A percentile compares a stretch with the other conserved stretches of the same genome.
Conservation (phyloP, 2,888 invertebrate genomes). For the Drymonia ruficornis region DNA sequence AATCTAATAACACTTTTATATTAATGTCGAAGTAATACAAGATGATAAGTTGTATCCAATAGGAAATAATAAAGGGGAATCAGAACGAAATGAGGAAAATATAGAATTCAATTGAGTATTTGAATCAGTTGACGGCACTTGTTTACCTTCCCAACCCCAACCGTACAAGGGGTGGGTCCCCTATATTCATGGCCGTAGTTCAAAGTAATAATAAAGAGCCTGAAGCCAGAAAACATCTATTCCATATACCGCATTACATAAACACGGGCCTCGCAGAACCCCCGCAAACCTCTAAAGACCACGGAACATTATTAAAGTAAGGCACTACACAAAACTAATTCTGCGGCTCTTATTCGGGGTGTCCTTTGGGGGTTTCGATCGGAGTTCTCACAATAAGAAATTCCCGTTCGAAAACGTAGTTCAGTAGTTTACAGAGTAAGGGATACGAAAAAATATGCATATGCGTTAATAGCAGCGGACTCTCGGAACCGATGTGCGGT, state of each 20-base stretch:
- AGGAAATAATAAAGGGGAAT: slow-evolving; percentile 49
- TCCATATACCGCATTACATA: slow-evolving; percentile 76
- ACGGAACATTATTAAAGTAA: slow-evolving; percentile 78
- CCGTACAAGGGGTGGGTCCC: slow-evolving; percentile 53
- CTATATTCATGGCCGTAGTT: slow-evolving; percentile 64
- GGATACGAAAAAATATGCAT: slow-evolving; percentile 47
- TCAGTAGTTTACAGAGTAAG: slow-evolving; percentile 43
- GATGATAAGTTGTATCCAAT: slow-evolving; percentile 22
- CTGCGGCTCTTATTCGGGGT: slow-evolving; percentile 66
- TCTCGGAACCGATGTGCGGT: slow-evolving; percentile 59
- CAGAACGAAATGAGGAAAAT: slow-evolving; percentile 60
- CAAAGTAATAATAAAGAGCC: slow-evolving; percentile 83
- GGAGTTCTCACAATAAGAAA: slow-evolving; percentile 56
- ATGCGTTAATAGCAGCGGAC: slow-evolving; percentile 57
- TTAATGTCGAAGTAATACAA: slow-evolving; percentile 10
- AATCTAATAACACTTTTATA: slow-evolving; percentile 10
- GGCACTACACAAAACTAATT: slow-evolving; percentile 78
- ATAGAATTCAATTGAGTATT: slow-evolving; percentile 67
- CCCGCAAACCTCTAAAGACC: slow-evolving; percentile 76
- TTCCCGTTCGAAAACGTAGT: slow-evolving; percentile 47
- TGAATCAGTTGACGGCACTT: slow-evolving; percentile 73
- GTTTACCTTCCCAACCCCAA: slow-evolving; percentile 75
- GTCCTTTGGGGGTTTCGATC: slow-evolving; percentile 63
- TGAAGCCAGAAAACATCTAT: slow-evolving; percentile 83
- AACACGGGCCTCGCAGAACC: slow-evolving; percentile 66